Percentiles rank a stretch among this genome's conserved stretches.
Evolutionary conservation across 2,888 invertebrate genomes (phyloP).

Genomic region (Euclidia mi): DNA sequence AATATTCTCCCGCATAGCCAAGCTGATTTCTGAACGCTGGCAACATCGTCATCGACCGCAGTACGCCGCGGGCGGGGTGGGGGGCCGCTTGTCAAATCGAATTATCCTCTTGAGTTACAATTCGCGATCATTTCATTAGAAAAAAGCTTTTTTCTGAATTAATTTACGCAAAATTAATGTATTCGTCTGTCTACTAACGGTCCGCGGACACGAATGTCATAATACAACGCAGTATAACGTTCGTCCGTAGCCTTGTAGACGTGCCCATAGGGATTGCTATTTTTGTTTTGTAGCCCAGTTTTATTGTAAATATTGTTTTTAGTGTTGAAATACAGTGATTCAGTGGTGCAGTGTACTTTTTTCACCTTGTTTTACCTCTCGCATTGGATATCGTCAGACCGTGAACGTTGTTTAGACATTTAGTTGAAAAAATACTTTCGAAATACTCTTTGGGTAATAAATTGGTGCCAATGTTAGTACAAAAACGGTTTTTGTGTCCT

Average conservation of each 20-base stretch:
- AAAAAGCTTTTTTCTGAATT: constrained; percentile 78
- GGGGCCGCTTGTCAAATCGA: constrained; percentile 81
- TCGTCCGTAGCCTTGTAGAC: constrained; percentile 32
- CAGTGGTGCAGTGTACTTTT: constrained; percentile 61
- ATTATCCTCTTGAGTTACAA: constrained; percentile 70
- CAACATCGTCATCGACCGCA: constrained; percentile 84
- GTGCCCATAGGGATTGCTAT: constrained; percentile 71
- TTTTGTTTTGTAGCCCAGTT: constrained; percentile 85
- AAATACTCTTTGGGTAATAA: constrained; percentile 54
- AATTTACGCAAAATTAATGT: constrained; percentile 64
- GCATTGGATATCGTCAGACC: constrained; percentile 56
- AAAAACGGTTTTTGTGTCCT: constrained; percentile 60
- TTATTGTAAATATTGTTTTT: constrained; percentile 86
- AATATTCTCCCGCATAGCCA: constrained; percentile 52
- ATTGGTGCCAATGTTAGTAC: constrained; percentile 66
- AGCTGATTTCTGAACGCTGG: constrained; percentile 59
- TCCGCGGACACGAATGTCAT: constrained; percentile 60
- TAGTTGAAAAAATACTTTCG: constrained; percentile 65
- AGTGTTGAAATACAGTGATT: constrained; percentile 73
- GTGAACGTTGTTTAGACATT: constrained; percentile 58
- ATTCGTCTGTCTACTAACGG: constrained; percentile 59
- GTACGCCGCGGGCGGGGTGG: constrained; percentile 64
- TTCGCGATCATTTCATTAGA: constrained; percentile 74
- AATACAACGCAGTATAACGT: constrained; percentile 32
- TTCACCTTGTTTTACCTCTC: constrained; percentile 61